A percentile compares a stretch with the other conserved stretches of the same genome.
phyloP scores from a whole-genome alignment of 2,888 invertebrate species.

The Cantharis rustica region DNA sequence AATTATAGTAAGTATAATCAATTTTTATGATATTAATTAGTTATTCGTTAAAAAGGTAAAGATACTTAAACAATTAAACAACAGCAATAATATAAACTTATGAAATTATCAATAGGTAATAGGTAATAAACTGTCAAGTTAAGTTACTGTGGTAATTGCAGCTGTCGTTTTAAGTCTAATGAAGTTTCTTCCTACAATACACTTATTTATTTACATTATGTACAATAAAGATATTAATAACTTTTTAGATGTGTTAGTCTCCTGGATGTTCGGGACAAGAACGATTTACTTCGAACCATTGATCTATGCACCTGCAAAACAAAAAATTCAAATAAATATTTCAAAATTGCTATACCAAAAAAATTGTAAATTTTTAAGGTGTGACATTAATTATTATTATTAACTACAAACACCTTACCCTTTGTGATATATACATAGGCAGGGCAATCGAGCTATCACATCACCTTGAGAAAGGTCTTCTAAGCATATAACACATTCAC shows the following conservation, averaged over 20 bases:
- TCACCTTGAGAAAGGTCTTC: slow-evolving; percentile 96
- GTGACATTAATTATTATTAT: slow-evolving; percentile 1
- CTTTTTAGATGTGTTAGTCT: slow-evolving; percentile 66
- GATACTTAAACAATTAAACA: slow-evolving; percentile 4
- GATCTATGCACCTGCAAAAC: slow-evolving; percentile 91
- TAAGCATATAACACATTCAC: slow-evolving; percentile 98
- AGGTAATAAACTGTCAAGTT: neutral
- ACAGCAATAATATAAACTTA: neutral
- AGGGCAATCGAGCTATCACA: slow-evolving; percentile 97
- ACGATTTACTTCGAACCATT: slow-evolving; percentile 99
- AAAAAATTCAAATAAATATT: slow-evolving; percentile 25
- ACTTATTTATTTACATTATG: slow-evolving; percentile 40
- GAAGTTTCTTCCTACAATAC: slow-evolving; percentile 42
- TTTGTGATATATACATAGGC: slow-evolving; percentile 99
- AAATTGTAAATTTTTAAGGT: neutral
- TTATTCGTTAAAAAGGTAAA: slow-evolving; percentile 1
- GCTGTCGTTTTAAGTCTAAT: slow-evolving; percentile 12
- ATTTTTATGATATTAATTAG: slow-evolving; percentile 1
- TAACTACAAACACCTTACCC: slow-evolving; percentile 66
- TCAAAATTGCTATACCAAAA: neutral
- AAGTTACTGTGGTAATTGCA: slow-evolving; percentile 8
- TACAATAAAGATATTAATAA: slow-evolving; percentile 43
- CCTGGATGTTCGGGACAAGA: slow-evolving; percentile 99
- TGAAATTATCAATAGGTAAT: neutral
- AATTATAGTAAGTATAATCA: slow-evolving; percentile 3